A percentile compares a stretch with the other conserved stretches of the same genome.
phyloP scores from a whole-genome alignment of 1,140 invertebrate species.

The Phortica variegata region DNA sequence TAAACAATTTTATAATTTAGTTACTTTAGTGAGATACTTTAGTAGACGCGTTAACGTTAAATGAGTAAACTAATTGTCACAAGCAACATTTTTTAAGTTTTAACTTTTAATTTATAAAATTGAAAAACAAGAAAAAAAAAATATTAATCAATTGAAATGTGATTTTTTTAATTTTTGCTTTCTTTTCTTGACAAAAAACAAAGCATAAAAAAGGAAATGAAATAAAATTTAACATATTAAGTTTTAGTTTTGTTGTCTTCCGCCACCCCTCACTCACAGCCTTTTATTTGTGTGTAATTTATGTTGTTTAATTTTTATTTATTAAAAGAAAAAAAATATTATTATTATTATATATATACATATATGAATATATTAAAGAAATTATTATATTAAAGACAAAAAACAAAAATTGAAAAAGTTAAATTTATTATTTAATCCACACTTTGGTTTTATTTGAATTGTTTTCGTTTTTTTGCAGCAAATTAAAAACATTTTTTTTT shows the following conservation, averaged over 20 bases:
- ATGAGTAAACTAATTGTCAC: conserved; percentile 4
- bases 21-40: no score
- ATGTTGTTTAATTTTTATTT: conserved; percentile 43
- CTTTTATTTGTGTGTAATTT: conserved; percentile 44
- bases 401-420: no score
- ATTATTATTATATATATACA: conserved; percentile 19
- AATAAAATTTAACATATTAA: conserved; percentile 19
- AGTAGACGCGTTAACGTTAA: no score
- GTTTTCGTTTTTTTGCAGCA: no score
- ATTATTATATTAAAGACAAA: no score
- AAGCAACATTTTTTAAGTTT: conserved; percentile 14
- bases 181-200: not conserved
- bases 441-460: no score
- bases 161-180: conserved; percentile 29
- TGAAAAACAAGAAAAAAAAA: no score
- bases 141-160: conserved; percentile 39
- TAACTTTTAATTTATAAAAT: conserved; percentile 24
- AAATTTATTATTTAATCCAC: no score
- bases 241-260: conserved; percentile 41
- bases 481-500: no score
- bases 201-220: conserved; percentile 10
- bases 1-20: no score
- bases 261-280: no score
- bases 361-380: conserved; percentile 19
- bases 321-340: conserved; percentile 9